These are phyloP conservation scores for Laticauda laticaudata DNA, from an alignment of 2,113 vertebrate genomes.

Conservation along the genomic window DNA sequence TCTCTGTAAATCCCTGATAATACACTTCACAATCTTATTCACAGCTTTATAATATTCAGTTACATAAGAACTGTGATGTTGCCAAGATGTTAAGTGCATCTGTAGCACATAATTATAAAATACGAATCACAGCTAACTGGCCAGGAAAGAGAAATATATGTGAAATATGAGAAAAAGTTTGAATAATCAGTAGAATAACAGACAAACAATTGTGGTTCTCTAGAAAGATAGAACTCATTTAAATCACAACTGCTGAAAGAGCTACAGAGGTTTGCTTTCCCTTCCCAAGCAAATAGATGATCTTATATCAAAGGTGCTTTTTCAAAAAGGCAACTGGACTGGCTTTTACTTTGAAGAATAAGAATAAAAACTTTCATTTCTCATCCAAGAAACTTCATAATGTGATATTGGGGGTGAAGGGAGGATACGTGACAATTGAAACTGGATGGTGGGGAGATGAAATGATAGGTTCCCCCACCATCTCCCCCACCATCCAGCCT, in stretches of 20 bases:
- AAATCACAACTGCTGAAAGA: constrained; percentile 51
- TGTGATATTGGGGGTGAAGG: not conserved
- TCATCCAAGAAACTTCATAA: not conserved
- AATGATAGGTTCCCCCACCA: too few relatives aligned
- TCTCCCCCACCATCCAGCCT: too few relatives aligned
- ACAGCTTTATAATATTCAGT: constrained; percentile 48
- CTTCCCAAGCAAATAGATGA: constrained; percentile 32
- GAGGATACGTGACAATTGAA: too few relatives aligned
- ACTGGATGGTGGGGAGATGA: too few relatives aligned
- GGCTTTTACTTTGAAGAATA: not conserved
- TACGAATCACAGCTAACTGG: constrained; percentile 47
- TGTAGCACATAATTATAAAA: constrained; percentile 58
- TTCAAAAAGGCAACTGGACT: not conserved
- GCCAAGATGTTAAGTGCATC: constrained; percentile 65
- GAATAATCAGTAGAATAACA: constrained; percentile 35
- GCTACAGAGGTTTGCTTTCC: constrained; percentile 40
- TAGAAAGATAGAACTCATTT: constrained; percentile 46
- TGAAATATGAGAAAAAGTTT: constrained; percentile 45
- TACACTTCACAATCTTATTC: constrained; percentile 62
- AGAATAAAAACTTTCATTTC: not conserved
- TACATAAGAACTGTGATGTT: constrained; percentile 21
- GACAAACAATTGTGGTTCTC: constrained; percentile 23
- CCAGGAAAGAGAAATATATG: constrained; percentile 57
- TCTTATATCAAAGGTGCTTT: not conserved
- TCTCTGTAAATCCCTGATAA: constrained; percentile 55